These are phyloP conservation scores for Abrostola triplasia DNA, from an alignment of 2,888 invertebrate genomes.

Conservation along the genomic window DNA sequence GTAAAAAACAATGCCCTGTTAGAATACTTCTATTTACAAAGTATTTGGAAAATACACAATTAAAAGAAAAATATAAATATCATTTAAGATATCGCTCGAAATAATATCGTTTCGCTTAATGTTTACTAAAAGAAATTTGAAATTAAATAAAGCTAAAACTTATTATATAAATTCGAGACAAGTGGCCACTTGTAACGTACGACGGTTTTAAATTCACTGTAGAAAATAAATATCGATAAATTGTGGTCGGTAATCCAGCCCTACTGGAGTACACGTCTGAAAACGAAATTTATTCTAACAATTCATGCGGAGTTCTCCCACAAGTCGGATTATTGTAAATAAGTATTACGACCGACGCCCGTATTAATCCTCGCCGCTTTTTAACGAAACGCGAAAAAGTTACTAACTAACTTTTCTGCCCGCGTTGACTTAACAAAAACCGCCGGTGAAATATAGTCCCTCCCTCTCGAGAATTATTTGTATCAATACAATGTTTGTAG, in stretches of 20 bases:
- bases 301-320: conserved; percentile 76
- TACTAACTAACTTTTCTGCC: conserved; percentile 77
- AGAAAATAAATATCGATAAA: conserved; percentile 52
- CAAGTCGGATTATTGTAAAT: conserved; percentile 88
- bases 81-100: too few relatives aligned
- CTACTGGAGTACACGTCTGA: conserved; percentile 70
- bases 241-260: conserved; percentile 54
- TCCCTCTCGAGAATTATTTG: conserved; percentile 79
- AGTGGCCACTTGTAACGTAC: conserved; percentile 22
- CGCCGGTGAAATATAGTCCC: conserved; percentile 79
- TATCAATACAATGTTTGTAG: conserved; percentile 84
- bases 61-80: too few relatives aligned
- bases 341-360: conserved; percentile 83
- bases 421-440: conserved; percentile 71
- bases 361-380: conserved; percentile 83
- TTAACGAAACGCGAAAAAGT: conserved; percentile 85
- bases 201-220: conserved; percentile 22
- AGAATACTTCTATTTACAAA: too few relatives aligned
- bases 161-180: conserved; percentile 26
- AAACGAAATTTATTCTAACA: conserved; percentile 83
- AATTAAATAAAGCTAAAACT: conserved; percentile 15
- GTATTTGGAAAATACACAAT: too few relatives aligned
- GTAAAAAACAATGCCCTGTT: too few relatives aligned
- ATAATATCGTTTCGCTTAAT: too few relatives aligned
- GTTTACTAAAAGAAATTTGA: conserved; percentile 3